A percentile compares a stretch with the other conserved stretches of the same genome.
Conservation (phyloP, 2,888 invertebrate genomes). For the Eugnorisma glareosa region DNA sequence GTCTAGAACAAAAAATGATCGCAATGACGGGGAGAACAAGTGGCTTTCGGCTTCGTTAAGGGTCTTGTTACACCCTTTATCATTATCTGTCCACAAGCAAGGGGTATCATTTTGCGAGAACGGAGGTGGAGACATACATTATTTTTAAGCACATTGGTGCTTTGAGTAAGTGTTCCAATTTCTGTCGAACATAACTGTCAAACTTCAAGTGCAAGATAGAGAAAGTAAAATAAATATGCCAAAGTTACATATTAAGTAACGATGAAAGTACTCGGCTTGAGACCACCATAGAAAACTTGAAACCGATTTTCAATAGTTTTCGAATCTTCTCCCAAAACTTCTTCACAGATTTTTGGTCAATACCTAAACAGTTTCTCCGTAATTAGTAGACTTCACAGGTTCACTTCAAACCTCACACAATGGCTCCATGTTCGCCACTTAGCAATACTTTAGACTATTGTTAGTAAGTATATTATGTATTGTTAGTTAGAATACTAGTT, state of each 20-base stretch:
- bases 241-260: no score
- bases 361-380: neutral
- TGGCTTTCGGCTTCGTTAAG: no score
- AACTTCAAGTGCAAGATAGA: no score
- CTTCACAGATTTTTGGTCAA: neutral
- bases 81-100: no score
- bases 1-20: no score
- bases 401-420: constrained; percentile 16
- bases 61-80: no score
- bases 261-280: neutral
- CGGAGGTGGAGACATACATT: no score
- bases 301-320: neutral
- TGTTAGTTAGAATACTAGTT: constrained; percentile 14
- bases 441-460: constrained; percentile 16
- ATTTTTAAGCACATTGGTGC: no score
- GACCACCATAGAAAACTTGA: neutral
- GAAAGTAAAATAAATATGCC: no score
- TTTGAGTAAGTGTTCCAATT: no score
- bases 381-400: neutral
- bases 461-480: neutral
- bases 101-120: neutral
- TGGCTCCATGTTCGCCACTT: constrained; percentile 17
- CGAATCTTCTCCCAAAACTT: neutral
- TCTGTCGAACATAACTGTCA: no score
- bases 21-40: no score